A percentile compares a stretch with the other conserved stretches of the same genome.
These are phyloP conservation scores for Neodon shergylaensis DNA, from an alignment of 2,113 vertebrate species.

Conservation along the genomic window DNA sequence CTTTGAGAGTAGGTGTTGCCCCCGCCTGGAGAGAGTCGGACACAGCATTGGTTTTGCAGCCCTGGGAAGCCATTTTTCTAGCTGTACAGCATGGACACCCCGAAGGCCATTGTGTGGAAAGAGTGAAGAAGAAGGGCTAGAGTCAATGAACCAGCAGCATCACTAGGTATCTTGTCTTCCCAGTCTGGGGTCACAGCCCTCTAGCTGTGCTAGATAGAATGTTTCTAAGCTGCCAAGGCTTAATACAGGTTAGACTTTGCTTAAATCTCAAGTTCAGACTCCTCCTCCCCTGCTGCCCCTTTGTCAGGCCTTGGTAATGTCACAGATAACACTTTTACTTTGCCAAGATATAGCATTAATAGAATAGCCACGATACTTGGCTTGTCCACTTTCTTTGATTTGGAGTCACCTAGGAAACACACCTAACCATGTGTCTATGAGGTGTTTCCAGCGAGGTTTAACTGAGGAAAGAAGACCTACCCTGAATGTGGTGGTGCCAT, in stretches of 20 bases:
- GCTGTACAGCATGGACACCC: accelerated
- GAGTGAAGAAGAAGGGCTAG: accelerated
- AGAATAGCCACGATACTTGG: neutral
- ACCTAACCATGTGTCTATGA: neutral
- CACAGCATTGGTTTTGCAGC: accelerated
- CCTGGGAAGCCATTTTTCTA: neutral
- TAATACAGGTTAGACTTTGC: neutral
- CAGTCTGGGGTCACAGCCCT: neutral
- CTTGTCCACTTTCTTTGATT: neutral
- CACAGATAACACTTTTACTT: neutral
- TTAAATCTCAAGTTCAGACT: neutral
- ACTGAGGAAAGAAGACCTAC: neutral
- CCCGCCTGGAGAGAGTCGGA: accelerated
- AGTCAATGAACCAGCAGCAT: accelerated
- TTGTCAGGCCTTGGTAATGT: accelerated
- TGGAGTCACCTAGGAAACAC: neutral
- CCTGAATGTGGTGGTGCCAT: neutral
- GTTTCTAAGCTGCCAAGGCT: neutral
- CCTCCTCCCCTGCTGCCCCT: too few species aligned
- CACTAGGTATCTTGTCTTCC: too few species aligned
- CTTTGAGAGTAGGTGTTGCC: too few species aligned
- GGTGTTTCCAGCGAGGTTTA: neutral
- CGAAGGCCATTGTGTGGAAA: accelerated
- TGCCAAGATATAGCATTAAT: accelerated
- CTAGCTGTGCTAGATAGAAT: too few species aligned